Percentiles rank a stretch among this genome's conserved stretches.
Evolutionary conservation across 2,888 invertebrate genomes (phyloP).

Genomic region (Gerosis bhagava): DNA sequence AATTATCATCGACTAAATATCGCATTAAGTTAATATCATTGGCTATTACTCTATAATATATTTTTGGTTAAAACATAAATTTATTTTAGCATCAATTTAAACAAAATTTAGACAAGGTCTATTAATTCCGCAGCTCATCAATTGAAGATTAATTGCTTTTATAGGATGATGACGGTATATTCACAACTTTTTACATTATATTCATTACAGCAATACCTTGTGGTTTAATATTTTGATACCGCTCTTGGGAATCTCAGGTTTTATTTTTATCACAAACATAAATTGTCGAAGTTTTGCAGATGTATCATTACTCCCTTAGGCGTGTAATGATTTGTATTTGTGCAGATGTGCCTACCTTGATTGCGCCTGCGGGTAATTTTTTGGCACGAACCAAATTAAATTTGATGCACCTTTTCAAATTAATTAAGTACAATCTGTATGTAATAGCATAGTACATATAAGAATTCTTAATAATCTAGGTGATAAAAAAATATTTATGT

Average conservation of each 20-base stretch:
- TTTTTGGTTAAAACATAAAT: slow-evolving; percentile 13
- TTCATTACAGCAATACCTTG: too few species aligned
- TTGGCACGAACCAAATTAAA: slow-evolving; percentile 16
- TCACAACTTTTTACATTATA: too few species aligned
- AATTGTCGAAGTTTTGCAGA: too few species aligned
- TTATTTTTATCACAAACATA: too few species aligned
- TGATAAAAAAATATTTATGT: too few species aligned
- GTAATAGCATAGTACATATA: too few species aligned
- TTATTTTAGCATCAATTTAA: slow-evolving; percentile 13
- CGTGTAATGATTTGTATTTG: slow-evolving; percentile 17
- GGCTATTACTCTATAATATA: slow-evolving; percentile 8
- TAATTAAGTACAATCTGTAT: too few species aligned
- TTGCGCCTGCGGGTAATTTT: slow-evolving; percentile 9
- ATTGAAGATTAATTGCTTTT: slow-evolving; percentile 10
- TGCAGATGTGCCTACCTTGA: slow-evolving; percentile 11
- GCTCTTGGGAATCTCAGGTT: too few species aligned
- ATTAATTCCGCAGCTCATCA: slow-evolving; percentile 12
- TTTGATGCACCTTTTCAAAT: slow-evolving; percentile 7
- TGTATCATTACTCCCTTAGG: slow-evolving; percentile 14
- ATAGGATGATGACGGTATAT: not conserved
- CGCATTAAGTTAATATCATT: slow-evolving; percentile 14
- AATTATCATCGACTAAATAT: slow-evolving; percentile 16
- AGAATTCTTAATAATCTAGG: too few species aligned
- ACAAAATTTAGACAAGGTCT: slow-evolving; percentile 4
- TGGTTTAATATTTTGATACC: too few species aligned